phyloP scores from a whole-genome alignment of 1,140 invertebrate genomes.

The Drosophila kanapiae region DNA sequence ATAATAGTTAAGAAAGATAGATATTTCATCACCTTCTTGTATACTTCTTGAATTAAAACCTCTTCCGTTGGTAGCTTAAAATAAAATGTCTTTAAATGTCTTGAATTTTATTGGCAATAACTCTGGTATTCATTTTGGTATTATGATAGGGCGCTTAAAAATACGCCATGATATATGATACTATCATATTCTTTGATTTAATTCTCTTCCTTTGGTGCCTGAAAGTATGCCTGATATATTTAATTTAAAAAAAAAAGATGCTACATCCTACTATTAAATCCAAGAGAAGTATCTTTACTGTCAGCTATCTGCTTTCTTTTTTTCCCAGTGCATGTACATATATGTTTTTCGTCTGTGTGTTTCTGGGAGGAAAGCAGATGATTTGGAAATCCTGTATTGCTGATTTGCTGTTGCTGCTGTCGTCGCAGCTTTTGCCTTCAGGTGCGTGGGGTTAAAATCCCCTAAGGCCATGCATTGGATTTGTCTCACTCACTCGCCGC shows the following conservation, averaged over 20 bases:
- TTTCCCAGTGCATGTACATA: background rate
- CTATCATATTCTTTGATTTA: background rate
- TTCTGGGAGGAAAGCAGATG: slow-evolving; percentile 53
- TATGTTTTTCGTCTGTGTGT: slow-evolving; percentile 20
- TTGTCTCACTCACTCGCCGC: slow-evolving; percentile 41
- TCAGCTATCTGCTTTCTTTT: background rate
- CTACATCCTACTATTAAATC: no score
- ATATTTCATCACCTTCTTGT: no score
- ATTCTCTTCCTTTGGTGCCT: background rate
- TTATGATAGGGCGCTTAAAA: no score
- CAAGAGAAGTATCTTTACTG: background rate
- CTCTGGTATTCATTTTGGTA: no score
- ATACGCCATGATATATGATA: no score
- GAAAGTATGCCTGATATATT: background rate
- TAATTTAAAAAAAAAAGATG: background rate
- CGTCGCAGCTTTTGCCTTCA: slow-evolving; percentile 77
- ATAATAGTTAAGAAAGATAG: no score
- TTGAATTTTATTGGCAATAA: no score
- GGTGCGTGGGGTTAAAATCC: slow-evolving; percentile 73
- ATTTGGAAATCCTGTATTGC: slow-evolving; percentile 83
- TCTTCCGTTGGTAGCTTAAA: no score
- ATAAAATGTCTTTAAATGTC: no score
- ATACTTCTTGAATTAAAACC: no score
- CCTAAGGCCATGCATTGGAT: slow-evolving; percentile 68
- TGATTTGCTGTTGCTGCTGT: slow-evolving; percentile 69